Evolutionary conservation across 1,140 invertebrate genomes (phyloP), one percentile per base, ranked within the genome.

Genomic region (Fopius arisanus): DNA sequence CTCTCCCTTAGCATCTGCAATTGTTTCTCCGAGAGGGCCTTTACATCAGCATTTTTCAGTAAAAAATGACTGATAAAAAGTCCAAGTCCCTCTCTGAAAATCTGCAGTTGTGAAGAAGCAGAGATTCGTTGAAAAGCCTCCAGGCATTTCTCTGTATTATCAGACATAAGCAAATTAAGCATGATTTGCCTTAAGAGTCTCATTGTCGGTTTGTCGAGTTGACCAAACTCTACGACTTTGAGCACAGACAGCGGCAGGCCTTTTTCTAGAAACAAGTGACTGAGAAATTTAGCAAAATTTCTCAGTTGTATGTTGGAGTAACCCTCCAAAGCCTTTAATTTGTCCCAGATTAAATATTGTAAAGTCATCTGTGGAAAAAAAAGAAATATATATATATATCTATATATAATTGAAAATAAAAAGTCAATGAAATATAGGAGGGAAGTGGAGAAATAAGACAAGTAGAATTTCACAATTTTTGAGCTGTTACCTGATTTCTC

Each of bases 11-110:
- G 79, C 41, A 88, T 80, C 28, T 79, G 70, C 81, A 89, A 88
- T 70, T 93, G 87, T 6, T 90, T 81, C 0, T 90, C 88, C 2
- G 89, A 69, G 6, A 91, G 73, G 4, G 77, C 79, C 23, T 82
- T 87, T 10, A 87, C 81, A 74, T 90, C 90, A 1, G 89, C 82
- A 81, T 93, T 93, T 81, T 91, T 91, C 1, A 94, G 75, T 0
- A 96, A 79, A 79, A 96, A 96, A 86, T 95, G 94, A 82, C 91
- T 92, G 79, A 96, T 91, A 79, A 96, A 96, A 6, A 96, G 85
- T 69, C 91, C 83, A 0, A 96, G 81, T 73, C 93, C 93, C 86
- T 96, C 94, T 59, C 92, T 87, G 75, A 96, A 93, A 78, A 92
- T 87, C 79, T 92, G 90, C 3, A 96, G 87, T 81, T 94, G 92